Conservation (phyloP, 2,113 vertebrate species). For the Cygnus atratus region DNA sequence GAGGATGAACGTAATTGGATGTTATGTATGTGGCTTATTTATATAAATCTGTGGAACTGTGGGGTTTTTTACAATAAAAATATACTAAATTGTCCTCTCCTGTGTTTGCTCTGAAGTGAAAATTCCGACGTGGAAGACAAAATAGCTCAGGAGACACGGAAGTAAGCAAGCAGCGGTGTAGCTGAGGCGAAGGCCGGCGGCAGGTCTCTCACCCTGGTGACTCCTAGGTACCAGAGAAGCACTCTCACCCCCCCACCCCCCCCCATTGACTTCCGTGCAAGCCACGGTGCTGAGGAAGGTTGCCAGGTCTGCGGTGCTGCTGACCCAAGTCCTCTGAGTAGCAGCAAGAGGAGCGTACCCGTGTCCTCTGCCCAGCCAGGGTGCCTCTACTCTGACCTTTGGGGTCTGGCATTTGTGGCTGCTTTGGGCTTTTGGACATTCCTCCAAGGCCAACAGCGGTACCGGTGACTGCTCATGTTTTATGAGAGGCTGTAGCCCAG, state of each 20-base stretch:
- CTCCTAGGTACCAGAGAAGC: background rate
- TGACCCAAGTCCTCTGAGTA: background rate
- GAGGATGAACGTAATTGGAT: conserved; percentile 64
- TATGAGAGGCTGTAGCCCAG: background rate
- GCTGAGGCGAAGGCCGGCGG: background rate
- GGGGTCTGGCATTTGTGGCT: background rate
- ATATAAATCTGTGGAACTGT: conserved; percentile 68
- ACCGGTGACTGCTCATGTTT: background rate
- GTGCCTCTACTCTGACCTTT: background rate
- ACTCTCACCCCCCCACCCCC: background rate
- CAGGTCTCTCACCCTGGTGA: background rate
- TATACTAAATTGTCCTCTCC: conserved; percentile 8
- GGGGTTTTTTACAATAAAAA: conserved; percentile 80
- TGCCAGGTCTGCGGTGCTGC: background rate
- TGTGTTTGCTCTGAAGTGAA: background rate
- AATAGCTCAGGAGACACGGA: background rate
- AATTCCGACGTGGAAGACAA: background rate
- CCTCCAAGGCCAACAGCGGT: background rate
- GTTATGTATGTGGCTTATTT: conserved; percentile 76
- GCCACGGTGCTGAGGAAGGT: background rate
- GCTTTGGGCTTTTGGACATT: background rate
- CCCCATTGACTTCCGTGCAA: background rate
- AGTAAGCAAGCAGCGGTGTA: background rate
- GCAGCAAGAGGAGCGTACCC: background rate
- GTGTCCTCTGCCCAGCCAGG: background rate